Conservation (phyloP, 2,113 vertebrate genomes). For the Illadopsis cleaveri region DNA sequence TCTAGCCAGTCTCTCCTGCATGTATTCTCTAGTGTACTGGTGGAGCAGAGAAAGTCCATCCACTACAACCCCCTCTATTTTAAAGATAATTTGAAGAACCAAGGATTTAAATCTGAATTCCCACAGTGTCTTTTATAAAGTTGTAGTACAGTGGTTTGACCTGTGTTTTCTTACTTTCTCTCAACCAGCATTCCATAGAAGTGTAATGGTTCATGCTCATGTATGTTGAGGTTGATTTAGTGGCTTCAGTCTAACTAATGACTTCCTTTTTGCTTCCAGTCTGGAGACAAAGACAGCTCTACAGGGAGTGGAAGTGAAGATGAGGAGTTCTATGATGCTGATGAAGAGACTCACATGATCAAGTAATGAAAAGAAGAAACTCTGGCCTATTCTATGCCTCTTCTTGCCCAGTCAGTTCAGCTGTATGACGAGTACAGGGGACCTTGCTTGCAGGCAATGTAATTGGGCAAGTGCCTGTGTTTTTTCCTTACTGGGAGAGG, state of each 20-base stretch:
- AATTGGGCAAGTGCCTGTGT: neutral
- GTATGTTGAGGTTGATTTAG: neutral
- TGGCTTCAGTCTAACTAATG: neutral
- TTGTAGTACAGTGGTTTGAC: neutral
- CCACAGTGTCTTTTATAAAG: neutral
- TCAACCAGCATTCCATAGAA: neutral
- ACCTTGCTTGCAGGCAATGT: neutral
- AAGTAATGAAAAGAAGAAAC: conserved; percentile 58
- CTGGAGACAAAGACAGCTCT: conserved; percentile 55
- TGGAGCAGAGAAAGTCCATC: neutral
- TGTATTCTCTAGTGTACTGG: neutral
- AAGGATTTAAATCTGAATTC: neutral
- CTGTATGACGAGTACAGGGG: neutral
- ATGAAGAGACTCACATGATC: conserved; percentile 81
- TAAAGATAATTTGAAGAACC: neutral
- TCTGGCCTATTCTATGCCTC: neutral
- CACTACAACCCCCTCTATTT: neutral
- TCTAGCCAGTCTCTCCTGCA: neutral
- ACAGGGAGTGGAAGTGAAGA: conserved; percentile 71
- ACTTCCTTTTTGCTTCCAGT: conserved; percentile 46
- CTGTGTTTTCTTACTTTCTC: neutral
- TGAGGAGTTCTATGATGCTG: conserved; percentile 77
- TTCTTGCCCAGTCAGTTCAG: neutral
- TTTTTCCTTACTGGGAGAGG: neutral
- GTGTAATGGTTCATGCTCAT: neutral